A percentile compares a stretch with the other conserved stretches of the same genome.
These are phyloP conservation scores for Scaptomyza pallida DNA, from an alignment of 1,140 invertebrate genomes.

Conservation along the genomic window DNA sequence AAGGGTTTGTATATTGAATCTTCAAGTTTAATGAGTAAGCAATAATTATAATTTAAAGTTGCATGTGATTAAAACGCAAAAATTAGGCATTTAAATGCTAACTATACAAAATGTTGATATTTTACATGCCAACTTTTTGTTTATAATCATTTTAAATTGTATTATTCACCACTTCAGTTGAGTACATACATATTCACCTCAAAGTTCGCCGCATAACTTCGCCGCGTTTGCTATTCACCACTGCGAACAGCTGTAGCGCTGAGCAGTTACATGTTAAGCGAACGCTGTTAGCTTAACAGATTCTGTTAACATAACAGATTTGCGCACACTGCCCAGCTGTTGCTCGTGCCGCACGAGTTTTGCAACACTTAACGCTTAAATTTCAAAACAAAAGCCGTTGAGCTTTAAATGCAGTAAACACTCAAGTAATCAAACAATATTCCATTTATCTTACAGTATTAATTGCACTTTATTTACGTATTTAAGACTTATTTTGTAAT, in stretches of 20 bases:
- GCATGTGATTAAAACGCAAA: no score
- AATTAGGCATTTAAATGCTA: no score
- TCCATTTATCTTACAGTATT: constrained; percentile 29
- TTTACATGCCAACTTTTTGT: no score
- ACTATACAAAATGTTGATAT: no score
- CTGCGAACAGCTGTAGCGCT: neutral
- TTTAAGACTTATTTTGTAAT: constrained; percentile 17
- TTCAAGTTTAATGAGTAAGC: no score
- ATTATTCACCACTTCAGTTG: constrained; percentile 2
- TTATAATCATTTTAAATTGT: neutral
- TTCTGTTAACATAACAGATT: neutral
- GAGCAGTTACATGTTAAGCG: neutral
- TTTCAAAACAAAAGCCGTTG: neutral
- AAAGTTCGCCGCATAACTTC: neutral
- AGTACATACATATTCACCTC: neutral
- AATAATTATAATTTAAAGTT: no score
- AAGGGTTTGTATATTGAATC: no score
- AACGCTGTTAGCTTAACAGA: neutral
- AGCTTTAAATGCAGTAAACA: neutral
- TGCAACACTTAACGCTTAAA: constrained; percentile 1
- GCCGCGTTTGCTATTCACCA: neutral
- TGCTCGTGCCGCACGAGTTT: neutral
- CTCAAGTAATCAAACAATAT: neutral
- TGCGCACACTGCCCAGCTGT: neutral
- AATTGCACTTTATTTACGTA: constrained; percentile 66